Evolutionary conservation across 2,888 invertebrate species (phyloP).

Genomic region (Tetragonula carbonaria): DNA sequence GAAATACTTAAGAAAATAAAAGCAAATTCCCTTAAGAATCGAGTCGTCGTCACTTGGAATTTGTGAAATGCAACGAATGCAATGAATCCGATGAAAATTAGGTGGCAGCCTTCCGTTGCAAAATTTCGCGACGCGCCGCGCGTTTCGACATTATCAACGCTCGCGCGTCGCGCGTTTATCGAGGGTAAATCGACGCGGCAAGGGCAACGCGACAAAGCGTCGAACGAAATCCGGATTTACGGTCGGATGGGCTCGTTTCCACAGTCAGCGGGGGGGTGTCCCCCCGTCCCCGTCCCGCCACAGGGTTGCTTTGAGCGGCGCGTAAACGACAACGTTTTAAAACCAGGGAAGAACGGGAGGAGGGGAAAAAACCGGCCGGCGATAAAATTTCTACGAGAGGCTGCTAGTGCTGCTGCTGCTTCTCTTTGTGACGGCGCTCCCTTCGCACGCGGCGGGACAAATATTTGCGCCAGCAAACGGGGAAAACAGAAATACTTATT

Average conservation of each 20-base stretch:
- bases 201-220: not conserved
- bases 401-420: constrained; percentile 2
- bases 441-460: constrained; percentile 14
- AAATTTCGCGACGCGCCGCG: no score
- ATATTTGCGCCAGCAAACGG: constrained; percentile 36
- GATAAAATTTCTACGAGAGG: constrained; percentile 47
- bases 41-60: no score
- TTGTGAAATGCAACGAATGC: no score
- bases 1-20: no score
- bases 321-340: constrained; percentile 49
- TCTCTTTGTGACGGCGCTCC: constrained; percentile 35
- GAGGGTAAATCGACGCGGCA: not conserved
- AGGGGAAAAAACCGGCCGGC: not conserved
- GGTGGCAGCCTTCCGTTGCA: no score
- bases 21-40: no score
- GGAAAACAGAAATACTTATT: constrained; percentile 49
- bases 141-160: not conserved
- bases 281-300: no score
- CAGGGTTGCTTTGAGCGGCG: constrained; percentile 35
- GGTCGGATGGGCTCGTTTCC: constrained; percentile 33
- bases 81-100: no score
- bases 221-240: constrained; percentile 34
- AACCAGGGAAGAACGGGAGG: not conserved
- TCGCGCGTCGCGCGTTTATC: no score
- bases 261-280: constrained; percentile 7